A percentile compares a stretch with the other conserved stretches of the same genome.
Conservation (phyloP, 1,140 invertebrate genomes). For the Atta texana region DNA sequence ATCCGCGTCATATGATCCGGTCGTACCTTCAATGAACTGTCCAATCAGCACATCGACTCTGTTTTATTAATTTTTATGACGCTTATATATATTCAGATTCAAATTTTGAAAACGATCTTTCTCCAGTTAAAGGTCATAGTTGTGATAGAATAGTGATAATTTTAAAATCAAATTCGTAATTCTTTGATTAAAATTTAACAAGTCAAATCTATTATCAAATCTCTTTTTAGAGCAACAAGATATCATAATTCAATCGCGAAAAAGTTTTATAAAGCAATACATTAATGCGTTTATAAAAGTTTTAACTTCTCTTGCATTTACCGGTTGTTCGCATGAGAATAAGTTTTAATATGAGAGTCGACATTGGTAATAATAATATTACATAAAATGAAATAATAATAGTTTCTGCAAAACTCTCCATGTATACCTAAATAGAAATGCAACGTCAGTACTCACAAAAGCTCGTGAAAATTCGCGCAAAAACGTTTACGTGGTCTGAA, state of each 20-base stretch:
- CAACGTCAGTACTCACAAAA: neutral
- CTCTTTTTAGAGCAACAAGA: neutral
- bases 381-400: constrained; percentile 41
- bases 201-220: neutral
- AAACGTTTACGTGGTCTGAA: neutral
- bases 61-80: constrained; percentile 1
- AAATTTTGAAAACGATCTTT: neutral
- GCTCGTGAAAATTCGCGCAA: constrained; percentile 12
- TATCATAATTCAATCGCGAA: neutral
- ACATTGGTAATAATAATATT: constrained; percentile 27
- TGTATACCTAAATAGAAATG: constrained; percentile 17
- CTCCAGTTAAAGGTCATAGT: neutral
- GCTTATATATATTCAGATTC: neutral
- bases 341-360: constrained; percentile 21
- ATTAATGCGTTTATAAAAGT: constrained; percentile 34
- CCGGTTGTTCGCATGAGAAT: constrained; percentile 11
- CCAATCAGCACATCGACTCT: neutral
- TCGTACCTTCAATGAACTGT: neutral
- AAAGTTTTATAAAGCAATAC: neutral
- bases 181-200: neutral
- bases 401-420: neutral
- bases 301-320: neutral
- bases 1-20: neutral
- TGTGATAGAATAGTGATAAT: neutral
- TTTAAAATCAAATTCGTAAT: neutral